These are phyloP conservation scores for Bombus picipes DNA, from an alignment of 1,140 invertebrate species.

Conservation along the genomic window DNA sequence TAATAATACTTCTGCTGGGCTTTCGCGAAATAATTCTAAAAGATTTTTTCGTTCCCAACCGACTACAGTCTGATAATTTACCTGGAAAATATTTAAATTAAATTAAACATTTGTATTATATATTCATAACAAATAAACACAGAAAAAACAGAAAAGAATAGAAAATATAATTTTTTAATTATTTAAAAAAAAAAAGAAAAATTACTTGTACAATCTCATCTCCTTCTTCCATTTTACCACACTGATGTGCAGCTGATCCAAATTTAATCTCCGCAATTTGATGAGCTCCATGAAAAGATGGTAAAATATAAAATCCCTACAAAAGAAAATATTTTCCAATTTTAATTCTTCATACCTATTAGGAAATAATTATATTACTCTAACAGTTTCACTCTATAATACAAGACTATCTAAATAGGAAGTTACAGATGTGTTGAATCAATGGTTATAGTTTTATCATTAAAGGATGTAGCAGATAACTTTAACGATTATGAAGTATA, in stretches of 20 bases:
- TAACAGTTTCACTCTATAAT: neutral
- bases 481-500: conserved; percentile 10
- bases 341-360: conserved; percentile 9
- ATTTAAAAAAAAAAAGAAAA: neutral
- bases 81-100: conserved; percentile 81
- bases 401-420: conserved; percentile 64
- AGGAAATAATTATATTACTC: neutral
- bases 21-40: conserved; percentile 89
- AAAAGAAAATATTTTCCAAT: conserved; percentile 48
- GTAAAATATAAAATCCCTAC: conserved; percentile 92
- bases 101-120: neutral
- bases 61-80: conserved; percentile 96
- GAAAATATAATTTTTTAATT: conserved; percentile 3
- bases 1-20: conserved; percentile 90
- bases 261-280: conserved; percentile 93
- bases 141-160: neutral
- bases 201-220: conserved; percentile 95
- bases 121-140: neutral
- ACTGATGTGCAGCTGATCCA: conserved; percentile 92
- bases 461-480: conserved; percentile 50
- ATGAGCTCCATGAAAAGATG: conserved; percentile 93
- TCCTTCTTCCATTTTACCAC: conserved; percentile 94
- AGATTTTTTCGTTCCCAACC: conserved; percentile 94
- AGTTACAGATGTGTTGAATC: conserved; percentile 49
- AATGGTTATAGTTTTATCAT: conserved; percentile 49